A percentile compares a stretch with the other conserved stretches of the same genome.
These are phyloP conservation scores for Galaxea fascicularis DNA, from an alignment of 92 coral and sea anemone species.

Conservation along the genomic window DNA sequence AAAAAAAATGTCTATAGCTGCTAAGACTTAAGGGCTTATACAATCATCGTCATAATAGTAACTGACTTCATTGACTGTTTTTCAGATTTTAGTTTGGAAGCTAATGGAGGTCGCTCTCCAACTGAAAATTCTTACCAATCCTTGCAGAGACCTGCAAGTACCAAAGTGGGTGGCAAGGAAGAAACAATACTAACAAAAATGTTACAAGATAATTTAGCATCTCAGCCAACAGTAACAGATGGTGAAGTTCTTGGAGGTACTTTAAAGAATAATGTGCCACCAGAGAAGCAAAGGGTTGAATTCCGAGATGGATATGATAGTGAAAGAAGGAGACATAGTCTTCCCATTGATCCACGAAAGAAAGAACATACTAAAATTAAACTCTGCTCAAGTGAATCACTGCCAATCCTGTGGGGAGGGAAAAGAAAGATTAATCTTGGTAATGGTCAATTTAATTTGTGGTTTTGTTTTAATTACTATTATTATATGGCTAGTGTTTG, in stretches of 20 bases:
- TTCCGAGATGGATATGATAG: not conserved
- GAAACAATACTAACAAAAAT: too few relatives aligned
- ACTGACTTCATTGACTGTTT: not conserved
- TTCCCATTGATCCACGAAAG: not conserved
- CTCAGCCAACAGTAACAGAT: not conserved
- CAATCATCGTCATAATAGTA: not conserved
- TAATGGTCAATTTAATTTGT: not conserved
- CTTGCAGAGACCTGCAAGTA: not conserved
- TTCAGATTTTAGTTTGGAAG: not conserved
- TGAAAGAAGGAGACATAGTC: slow-evolving; percentile 17
- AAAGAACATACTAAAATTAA: not conserved
- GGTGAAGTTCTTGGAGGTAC: not conserved
- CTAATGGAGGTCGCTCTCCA: not conserved
- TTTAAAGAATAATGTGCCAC: not conserved
- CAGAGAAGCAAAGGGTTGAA: not conserved
- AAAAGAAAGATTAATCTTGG: not conserved
- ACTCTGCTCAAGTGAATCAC: not conserved
- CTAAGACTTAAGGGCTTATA: not conserved
- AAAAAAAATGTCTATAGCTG: not conserved
- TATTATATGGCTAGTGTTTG: too few relatives aligned
- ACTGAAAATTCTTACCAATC: slow-evolving; percentile 9
- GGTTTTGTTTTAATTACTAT: not conserved
- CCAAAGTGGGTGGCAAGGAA: not conserved
- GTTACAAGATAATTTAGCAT: not conserved
- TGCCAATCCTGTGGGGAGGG: not conserved